Evolutionary conservation across 2,888 invertebrate genomes (phyloP).

Genomic region (Drosophila macrospina): DNA sequence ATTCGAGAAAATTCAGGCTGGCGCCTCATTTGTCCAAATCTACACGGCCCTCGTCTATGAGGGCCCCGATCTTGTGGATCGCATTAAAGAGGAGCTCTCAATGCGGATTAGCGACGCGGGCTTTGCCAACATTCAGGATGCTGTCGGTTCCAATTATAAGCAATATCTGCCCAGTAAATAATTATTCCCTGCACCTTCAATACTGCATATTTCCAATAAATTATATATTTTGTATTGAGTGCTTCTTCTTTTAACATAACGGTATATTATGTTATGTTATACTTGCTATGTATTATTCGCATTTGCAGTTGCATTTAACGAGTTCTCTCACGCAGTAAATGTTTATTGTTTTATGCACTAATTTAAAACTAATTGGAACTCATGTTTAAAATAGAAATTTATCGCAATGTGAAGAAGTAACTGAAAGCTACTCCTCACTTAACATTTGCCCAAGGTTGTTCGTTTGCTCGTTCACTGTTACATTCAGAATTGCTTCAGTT

Average conservation of each 20-base stretch:
- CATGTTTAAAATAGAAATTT: not conserved
- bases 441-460: not conserved
- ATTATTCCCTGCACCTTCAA: not conserved
- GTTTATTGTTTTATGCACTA: too few relatives aligned
- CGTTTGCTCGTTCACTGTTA: too few relatives aligned
- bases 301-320: too few relatives aligned
- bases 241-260: too few relatives aligned
- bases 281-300: too few relatives aligned
- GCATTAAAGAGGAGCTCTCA: slow-evolving; percentile 93
- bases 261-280: too few relatives aligned
- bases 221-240: not conserved
- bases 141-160: slow-evolving; percentile 88
- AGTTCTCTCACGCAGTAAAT: too few relatives aligned
- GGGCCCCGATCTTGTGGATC: slow-evolving; percentile 93
- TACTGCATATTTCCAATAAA: not conserved
- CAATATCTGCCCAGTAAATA: slow-evolving; percentile 55
- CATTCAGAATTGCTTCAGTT: too few relatives aligned
- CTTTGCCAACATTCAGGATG: slow-evolving; percentile 89
- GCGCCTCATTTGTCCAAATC: slow-evolving; percentile 95
- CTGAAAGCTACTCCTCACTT: not conserved
- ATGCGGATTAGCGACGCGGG: slow-evolving; percentile 89
- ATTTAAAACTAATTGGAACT: not conserved
- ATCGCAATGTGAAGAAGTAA: not conserved
- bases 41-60: slow-evolving; percentile 94
- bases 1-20: slow-evolving; percentile 97